phyloP scores from a whole-genome alignment of 1,140 invertebrate species.

The Apis laboriosa region DNA sequence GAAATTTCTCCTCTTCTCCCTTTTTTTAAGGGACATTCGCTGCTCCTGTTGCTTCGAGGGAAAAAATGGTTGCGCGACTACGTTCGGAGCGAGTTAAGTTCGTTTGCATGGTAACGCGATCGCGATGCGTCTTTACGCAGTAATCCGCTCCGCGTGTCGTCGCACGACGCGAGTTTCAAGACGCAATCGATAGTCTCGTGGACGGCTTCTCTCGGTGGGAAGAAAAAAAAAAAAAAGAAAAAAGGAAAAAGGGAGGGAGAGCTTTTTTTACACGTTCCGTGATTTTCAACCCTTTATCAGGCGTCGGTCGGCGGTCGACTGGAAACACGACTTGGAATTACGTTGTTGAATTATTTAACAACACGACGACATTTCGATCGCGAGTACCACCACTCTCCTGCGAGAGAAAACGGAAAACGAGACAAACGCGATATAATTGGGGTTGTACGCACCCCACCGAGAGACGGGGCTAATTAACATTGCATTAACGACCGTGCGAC shows the following conservation, averaged over 20 bases:
- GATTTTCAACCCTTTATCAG: conserved; percentile 26
- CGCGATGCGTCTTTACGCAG: neutral
- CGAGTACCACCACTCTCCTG: too few relatives aligned
- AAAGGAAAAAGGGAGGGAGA: neutral
- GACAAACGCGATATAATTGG: conserved; percentile 13
- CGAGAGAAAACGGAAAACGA: conserved; percentile 1
- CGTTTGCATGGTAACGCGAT: conserved; percentile 26
- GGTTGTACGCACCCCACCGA: neutral
- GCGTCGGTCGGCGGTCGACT: neutral
- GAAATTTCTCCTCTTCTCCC: too few relatives aligned
- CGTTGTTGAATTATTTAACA: conserved; percentile 36
- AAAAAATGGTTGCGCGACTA: neutral
- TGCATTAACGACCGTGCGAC: conserved; percentile 29
- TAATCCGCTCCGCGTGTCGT: conserved; percentile 27
- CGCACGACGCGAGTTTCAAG: conserved; percentile 26
- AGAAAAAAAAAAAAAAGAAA: neutral
- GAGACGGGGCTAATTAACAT: conserved; percentile 23
- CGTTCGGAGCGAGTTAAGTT: neutral
- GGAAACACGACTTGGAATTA: neutral
- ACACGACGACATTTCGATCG: conserved; percentile 9
- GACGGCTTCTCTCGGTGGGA: neutral
- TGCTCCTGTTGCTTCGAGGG: neutral
- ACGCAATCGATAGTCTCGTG: conserved; percentile 21
- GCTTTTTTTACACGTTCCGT: conserved; percentile 1
- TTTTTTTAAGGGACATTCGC: neutral